Conservation (phyloP, 2,797 vertebrate species). For the Tarsius wallacei region DNA sequence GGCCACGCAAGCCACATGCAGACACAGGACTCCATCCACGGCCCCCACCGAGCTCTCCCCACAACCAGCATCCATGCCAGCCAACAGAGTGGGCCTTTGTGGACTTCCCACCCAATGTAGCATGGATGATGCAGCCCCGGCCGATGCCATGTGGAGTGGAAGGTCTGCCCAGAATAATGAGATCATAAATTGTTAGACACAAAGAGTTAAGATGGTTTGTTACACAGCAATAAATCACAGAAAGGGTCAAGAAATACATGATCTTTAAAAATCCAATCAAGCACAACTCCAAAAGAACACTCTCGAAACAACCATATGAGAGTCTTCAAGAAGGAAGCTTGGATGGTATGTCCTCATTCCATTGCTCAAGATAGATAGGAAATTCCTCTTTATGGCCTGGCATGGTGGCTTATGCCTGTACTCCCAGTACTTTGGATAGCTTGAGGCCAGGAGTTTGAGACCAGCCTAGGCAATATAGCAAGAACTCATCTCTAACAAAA, state of each 20-base stretch:
- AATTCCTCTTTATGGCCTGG: neutral
- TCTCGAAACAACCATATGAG: neutral
- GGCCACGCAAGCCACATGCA: neutral
- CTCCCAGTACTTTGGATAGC: no score
- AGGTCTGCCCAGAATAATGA: slow-evolving; percentile 13
- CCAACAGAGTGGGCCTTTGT: neutral
- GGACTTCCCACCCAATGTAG: neutral
- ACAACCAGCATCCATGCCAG: neutral
- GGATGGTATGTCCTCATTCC: neutral
- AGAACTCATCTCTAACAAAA: no score
- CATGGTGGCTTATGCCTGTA: no score
- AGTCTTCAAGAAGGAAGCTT: neutral
- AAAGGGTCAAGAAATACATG: neutral
- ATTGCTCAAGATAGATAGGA: neutral
- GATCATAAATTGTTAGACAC: neutral
- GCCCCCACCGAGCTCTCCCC: neutral
- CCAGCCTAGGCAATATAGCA: no score
- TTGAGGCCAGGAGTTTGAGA: no score
- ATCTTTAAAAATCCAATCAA: neutral
- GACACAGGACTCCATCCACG: fast-evolving
- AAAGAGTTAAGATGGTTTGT: neutral
- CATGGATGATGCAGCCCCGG: neutral
- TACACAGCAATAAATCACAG: neutral
- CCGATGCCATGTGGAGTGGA: neutral
- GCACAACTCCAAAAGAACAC: neutral